Percentiles rank a stretch among this genome's conserved stretches.
Evolutionary conservation across 2,888 invertebrate species (phyloP).

Genomic region (Andrena fulva): DNA sequence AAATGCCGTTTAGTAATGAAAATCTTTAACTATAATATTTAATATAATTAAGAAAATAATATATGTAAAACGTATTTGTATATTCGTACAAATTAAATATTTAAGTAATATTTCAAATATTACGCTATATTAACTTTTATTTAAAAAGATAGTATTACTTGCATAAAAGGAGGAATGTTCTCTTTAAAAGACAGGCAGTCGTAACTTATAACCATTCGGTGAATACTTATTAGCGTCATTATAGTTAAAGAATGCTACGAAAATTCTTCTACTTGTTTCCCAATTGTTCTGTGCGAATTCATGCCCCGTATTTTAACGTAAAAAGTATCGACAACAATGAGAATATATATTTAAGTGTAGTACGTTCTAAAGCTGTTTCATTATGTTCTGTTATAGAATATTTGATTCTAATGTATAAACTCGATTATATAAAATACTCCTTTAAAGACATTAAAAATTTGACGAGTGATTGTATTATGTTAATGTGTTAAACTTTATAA

Average conservation of each 20-base stretch:
- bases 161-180: not conserved
- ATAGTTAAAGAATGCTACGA: not conserved
- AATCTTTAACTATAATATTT: constrained; percentile 35
- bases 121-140: constrained; percentile 11
- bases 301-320: constrained; percentile 7
- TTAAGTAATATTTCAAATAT: constrained; percentile 21
- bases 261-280: not conserved
- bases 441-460: constrained; percentile 13
- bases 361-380: not conserved
- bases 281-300: not conserved
- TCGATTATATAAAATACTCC: constrained; percentile 4
- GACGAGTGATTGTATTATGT: constrained; percentile 38
- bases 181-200: not conserved
- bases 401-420: constrained; percentile 1
- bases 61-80: constrained; percentile 32
- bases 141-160: constrained; percentile 14
- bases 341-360: not conserved
- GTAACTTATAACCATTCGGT: not conserved
- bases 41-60: constrained; percentile 33
- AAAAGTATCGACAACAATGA: not conserved
- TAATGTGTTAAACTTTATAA: constrained; percentile 34
- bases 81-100: constrained; percentile 22
- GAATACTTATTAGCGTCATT: not conserved
- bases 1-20: constrained; percentile 42
- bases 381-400: constrained; percentile 14